phyloP scores from a whole-genome alignment of 2,888 invertebrate genomes.

The Pilophorus perplexus region DNA sequence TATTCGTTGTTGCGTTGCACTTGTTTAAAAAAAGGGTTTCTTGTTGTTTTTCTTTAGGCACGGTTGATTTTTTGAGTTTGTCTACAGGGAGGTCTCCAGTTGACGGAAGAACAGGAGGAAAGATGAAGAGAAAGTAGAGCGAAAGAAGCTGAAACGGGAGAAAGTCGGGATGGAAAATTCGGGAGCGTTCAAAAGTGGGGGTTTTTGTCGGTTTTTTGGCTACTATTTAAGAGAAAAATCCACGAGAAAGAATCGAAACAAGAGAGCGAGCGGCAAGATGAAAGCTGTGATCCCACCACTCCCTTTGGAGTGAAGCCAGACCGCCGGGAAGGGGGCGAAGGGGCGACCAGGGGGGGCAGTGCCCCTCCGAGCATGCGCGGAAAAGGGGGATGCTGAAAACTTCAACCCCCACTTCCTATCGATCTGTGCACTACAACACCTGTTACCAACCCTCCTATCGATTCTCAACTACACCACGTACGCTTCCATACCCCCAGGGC shows the following conservation, averaged over 20 bases:
- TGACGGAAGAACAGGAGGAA: no score
- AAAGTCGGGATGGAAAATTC: neutral
- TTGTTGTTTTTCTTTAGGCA: conserved; percentile 39
- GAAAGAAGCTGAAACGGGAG: no score
- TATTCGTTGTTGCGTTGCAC: conserved; percentile 42
- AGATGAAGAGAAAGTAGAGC: conserved; percentile 24
- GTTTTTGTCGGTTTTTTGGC: conserved; percentile 12
- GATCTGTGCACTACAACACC: conserved; percentile 46
- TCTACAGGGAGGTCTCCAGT: no score
- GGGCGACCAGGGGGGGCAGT: neutral
- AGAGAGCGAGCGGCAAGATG: conserved; percentile 40
- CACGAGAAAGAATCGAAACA: conserved; percentile 37
- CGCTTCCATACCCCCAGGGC: conserved; percentile 17
- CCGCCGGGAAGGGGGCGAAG: conserved; percentile 26
- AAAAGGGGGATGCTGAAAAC: neutral
- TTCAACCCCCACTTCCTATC: conserved; percentile 40
- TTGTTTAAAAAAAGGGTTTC: conserved; percentile 37
- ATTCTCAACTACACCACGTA: conserved; percentile 40
- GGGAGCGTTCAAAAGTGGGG: neutral
- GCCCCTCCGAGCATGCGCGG: conserved; percentile 15
- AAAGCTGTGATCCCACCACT: conserved; percentile 42
- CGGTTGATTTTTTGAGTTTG: conserved; percentile 38
- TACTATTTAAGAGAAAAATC: conserved; percentile 27
- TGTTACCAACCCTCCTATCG: conserved; percentile 46
- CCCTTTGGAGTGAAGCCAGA: conserved; percentile 44